Evolutionary conservation across 1,140 invertebrate species (phyloP).

Genomic region (Branchinecta lynchi): DNA sequence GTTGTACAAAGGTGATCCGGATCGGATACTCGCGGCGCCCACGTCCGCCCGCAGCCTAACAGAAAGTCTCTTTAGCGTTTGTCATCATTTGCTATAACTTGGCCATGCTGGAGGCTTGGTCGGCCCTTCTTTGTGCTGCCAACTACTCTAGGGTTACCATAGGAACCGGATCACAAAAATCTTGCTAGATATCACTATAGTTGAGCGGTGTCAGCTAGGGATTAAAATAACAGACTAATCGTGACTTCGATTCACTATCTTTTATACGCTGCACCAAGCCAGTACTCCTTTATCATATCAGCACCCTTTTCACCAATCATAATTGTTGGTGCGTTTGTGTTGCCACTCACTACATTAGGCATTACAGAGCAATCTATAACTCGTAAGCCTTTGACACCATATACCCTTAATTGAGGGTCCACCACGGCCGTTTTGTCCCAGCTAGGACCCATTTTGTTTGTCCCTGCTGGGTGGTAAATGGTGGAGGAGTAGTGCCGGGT

Average conservation of each 20-base stretch:
- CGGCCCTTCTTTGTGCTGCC: no score
- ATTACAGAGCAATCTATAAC: conserved; percentile 62
- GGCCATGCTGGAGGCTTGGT: no score
- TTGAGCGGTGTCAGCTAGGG: no score
- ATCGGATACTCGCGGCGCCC: no score
- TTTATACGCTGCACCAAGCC: conserved; percentile 31
- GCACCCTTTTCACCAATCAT: conserved; percentile 79
- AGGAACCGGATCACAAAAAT: no score
- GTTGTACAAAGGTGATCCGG: no score
- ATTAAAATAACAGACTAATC: no score
- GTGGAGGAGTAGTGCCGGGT: conserved; percentile 57
- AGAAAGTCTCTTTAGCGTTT: no score
- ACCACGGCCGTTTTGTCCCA: conserved; percentile 56
- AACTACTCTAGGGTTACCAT: no score
- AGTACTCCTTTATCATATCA: conserved; percentile 61
- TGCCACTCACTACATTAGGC: conserved; percentile 49
- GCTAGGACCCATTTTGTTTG: conserved; percentile 56
- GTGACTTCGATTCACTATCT: not conserved
- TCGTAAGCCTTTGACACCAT: conserved; percentile 48
- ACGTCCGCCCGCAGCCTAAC: no score
- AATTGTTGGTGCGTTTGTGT: conserved; percentile 55
- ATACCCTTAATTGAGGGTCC: conserved; percentile 47
- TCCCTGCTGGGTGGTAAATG: conserved; percentile 51
- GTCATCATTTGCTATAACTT: no score
- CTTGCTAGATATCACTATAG: no score